phyloP scores from a whole-genome alignment of 1,140 invertebrate species.

The Bombus superbus region DNA sequence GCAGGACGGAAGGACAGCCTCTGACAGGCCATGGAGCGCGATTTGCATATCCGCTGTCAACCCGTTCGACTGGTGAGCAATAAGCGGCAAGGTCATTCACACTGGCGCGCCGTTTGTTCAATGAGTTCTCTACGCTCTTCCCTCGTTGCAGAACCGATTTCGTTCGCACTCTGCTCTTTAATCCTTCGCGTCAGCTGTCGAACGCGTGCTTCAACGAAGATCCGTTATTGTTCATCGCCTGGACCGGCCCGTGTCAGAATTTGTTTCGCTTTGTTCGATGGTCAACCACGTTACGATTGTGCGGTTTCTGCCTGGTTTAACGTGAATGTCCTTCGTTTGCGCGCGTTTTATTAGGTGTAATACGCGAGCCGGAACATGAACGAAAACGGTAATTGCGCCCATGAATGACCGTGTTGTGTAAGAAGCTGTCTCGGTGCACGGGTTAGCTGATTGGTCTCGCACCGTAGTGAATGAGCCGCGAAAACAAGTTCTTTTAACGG shows the following conservation, averaged over 20 bases:
- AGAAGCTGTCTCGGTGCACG: background rate
- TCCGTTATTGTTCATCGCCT: background rate
- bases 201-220: slow-evolving; percentile 18
- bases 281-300: background rate
- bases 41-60: slow-evolving; percentile 81
- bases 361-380: background rate
- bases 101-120: slow-evolving; percentile 68
- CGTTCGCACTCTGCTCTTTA: slow-evolving; percentile 40
- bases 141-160: slow-evolving; percentile 1
- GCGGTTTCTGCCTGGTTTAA: background rate
- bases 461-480: background rate
- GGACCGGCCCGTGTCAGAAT: background rate
- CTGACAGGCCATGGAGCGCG: slow-evolving; percentile 63
- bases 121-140: slow-evolving; percentile 62
- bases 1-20: slow-evolving; percentile 25
- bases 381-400: slow-evolving; percentile 4
- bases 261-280: background rate
- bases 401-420: background rate
- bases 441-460: background rate
- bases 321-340: background rate
- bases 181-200: slow-evolving; percentile 39
- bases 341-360: background rate
- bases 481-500: background rate
- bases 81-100: slow-evolving; percentile 75
- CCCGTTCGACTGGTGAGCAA: slow-evolving; percentile 66